Conservation (phyloP, 2,888 invertebrate genomes). For the Suillia variegata region DNA sequence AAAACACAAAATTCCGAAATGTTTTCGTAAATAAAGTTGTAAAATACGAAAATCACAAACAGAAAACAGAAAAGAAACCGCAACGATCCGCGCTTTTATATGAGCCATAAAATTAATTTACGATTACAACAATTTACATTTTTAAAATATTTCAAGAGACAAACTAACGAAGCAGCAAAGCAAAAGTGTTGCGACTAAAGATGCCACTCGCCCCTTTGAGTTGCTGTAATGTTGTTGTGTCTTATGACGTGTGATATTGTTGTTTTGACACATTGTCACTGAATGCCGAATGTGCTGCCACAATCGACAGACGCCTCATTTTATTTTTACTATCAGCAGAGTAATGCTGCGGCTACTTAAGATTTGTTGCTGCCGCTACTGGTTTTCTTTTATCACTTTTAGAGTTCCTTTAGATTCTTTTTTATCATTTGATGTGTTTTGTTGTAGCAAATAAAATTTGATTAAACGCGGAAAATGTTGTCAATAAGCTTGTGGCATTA, state of each 20-base stretch:
- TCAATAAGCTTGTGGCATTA: background rate
- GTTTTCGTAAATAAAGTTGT: conserved; percentile 19
- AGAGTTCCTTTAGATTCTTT: too few relatives aligned
- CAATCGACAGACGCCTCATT: background rate
- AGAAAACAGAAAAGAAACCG: conserved; percentile 5
- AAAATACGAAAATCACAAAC: too few relatives aligned
- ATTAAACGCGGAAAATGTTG: conserved; percentile 17
- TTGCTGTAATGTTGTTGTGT: background rate
- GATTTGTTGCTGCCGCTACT: too few relatives aligned
- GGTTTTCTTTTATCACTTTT: too few relatives aligned
- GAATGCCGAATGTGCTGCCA: background rate
- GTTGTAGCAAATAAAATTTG: background rate
- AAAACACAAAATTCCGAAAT: background rate
- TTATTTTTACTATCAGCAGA: background rate
- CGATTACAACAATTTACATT: conserved; percentile 55
- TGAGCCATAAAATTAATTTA: conserved; percentile 61
- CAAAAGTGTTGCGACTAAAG: conserved; percentile 3
- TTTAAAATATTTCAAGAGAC: conserved; percentile 51
- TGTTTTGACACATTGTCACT: conserved; percentile 26
- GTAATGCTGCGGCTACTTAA: too few relatives aligned
- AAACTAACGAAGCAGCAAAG: conserved; percentile 37
- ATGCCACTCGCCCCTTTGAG: background rate
- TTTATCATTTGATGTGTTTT: too few relatives aligned
- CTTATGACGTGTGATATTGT: conserved; percentile 13
- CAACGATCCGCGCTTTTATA: conserved; percentile 42